phyloP scores from a whole-genome alignment of 2,888 invertebrate genomes.

The Bursaphelenchus okinawaensis region DNA sequence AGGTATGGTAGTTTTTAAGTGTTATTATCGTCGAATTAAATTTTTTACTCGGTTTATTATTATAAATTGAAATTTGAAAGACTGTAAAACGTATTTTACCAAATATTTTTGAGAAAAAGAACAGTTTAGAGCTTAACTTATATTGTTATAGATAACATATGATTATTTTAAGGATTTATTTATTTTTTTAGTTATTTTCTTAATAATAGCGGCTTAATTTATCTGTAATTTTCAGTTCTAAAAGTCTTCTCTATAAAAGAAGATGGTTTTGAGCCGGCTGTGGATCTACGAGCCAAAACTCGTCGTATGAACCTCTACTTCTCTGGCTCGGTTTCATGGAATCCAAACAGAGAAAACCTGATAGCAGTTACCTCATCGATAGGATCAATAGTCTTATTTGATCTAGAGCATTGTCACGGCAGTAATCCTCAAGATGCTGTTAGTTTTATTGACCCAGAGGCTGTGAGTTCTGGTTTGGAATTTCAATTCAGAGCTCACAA shows the following conservation, averaged over 20 bases:
- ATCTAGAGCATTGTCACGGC: slow-evolving; percentile 18
- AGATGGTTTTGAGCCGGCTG: slow-evolving; percentile 14
- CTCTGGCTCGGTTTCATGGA: slow-evolving; percentile 31
- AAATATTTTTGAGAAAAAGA: not conserved
- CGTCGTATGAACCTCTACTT: slow-evolving; percentile 26
- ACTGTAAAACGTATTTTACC: too few relatives aligned
- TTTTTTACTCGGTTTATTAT: too few relatives aligned
- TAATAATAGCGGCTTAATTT: not conserved
- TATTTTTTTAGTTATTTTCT: not conserved
- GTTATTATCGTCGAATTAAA: too few relatives aligned
- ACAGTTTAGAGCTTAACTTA: not conserved
- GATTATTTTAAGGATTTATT: too few relatives aligned
- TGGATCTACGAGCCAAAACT: slow-evolving; percentile 20
- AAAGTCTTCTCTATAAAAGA: slow-evolving; percentile 24
- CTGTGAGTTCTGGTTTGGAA: not conserved
- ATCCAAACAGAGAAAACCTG: slow-evolving; percentile 24
- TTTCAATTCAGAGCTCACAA: slow-evolving; percentile 25
- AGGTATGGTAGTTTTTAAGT: slow-evolving; percentile 17
- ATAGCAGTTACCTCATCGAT: slow-evolving; percentile 24
- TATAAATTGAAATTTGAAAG: too few relatives aligned
- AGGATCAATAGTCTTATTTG: slow-evolving; percentile 23
- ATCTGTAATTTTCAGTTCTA: too few relatives aligned
- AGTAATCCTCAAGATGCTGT: slow-evolving; percentile 11
- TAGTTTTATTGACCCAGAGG: slow-evolving; percentile 9
- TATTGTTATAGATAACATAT: not conserved